Evolutionary conservation across 2,888 invertebrate genomes (phyloP).

Genomic region (Lottia scabra): DNA sequence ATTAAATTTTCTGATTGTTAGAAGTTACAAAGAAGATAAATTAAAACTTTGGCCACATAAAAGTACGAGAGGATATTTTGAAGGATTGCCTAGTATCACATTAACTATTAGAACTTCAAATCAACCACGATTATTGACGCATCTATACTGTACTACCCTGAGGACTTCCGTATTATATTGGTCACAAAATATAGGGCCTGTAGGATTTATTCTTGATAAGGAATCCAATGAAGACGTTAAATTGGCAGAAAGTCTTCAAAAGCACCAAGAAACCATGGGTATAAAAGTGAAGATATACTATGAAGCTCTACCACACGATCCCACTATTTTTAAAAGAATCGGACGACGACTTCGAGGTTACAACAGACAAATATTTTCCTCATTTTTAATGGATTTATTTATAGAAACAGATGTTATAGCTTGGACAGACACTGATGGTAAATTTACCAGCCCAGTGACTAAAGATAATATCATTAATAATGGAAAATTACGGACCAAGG

Average conservation of each 20-base stretch:
- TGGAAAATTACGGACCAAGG: neutral
- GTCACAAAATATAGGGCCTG: neutral
- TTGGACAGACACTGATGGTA: neutral
- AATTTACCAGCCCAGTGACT: neutral
- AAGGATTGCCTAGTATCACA: neutral
- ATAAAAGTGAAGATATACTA: neutral
- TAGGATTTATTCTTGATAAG: neutral
- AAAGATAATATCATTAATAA: neutral
- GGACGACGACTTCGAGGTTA: neutral
- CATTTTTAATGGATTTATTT: neutral
- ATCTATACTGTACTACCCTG: neutral
- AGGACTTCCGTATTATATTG: neutral
- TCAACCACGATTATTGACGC: neutral
- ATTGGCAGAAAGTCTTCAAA: neutral
- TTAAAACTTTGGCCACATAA: too few species aligned
- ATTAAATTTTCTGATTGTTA: too few species aligned
- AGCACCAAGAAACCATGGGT: neutral
- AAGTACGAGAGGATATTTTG: neutral
- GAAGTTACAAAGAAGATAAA: too few species aligned
- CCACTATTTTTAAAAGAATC: neutral
- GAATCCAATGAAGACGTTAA: neutral
- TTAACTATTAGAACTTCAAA: neutral
- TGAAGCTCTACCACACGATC: neutral
- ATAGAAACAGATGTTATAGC: neutral
- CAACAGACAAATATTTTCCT: neutral